Conservation (phyloP, 2,888 invertebrate species). For the Drosophila barbarae region DNA sequence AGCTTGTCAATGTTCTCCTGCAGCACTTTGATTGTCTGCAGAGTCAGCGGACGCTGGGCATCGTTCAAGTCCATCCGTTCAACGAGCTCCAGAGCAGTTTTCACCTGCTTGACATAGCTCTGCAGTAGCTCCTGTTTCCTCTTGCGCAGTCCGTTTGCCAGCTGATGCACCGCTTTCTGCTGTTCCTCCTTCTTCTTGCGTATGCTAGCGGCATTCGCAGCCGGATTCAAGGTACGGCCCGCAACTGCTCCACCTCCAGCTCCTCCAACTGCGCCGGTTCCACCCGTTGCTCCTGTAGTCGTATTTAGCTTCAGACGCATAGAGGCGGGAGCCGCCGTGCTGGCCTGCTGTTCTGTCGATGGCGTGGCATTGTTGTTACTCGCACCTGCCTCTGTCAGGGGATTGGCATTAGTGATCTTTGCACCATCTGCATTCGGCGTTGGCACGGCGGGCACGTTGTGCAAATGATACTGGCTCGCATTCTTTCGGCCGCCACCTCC, state of each 20-base stretch:
- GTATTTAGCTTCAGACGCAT: constrained; percentile 59
- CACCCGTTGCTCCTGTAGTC: constrained; percentile 66
- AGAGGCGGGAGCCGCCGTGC: constrained; percentile 62
- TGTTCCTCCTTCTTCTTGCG: constrained; percentile 88
- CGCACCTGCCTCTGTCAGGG: constrained; percentile 45
- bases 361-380: constrained; percentile 39
- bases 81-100: constrained; percentile 88
- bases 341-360: constrained; percentile 52
- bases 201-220: constrained; percentile 83
- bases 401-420: constrained; percentile 63
- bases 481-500: constrained; percentile 62
- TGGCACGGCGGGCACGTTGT: constrained; percentile 78
- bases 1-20: constrained; percentile 88
- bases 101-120: constrained; percentile 93
- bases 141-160: constrained; percentile 90
- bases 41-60: constrained; percentile 87
- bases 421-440: constrained; percentile 77
- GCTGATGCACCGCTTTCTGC: constrained; percentile 86
- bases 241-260: constrained; percentile 19
- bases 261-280: constrained; percentile 19
- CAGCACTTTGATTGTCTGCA: constrained; percentile 89
- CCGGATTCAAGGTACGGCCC: constrained; percentile 80
- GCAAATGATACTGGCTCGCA: constrained; percentile 78
- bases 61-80: constrained; percentile 87
- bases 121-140: constrained; percentile 92